Evolutionary conservation across 2,113 vertebrate genomes (phyloP).

Genomic region (Labrus mixtus): DNA sequence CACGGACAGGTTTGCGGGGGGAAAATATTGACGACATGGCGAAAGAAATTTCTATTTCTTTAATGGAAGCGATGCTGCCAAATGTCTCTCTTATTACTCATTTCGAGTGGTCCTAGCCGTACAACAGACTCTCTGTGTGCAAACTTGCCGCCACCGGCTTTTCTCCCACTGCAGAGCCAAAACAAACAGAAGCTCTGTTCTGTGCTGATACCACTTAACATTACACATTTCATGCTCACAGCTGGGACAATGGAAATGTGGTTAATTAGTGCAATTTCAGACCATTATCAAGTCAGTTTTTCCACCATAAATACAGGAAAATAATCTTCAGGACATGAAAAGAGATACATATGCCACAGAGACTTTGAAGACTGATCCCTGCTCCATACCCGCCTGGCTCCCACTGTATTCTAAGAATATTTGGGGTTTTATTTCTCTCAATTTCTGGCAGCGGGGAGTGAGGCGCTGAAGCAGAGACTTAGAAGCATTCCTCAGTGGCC

Average conservation of each 20-base stretch:
- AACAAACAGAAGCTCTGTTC: slow-evolving; percentile 27
- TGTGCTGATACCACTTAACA: slow-evolving; percentile 21
- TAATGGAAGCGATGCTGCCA: slow-evolving; percentile 42
- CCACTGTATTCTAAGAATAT: slow-evolving; percentile 16
- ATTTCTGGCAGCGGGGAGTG: slow-evolving; percentile 11
- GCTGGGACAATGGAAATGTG: not conserved
- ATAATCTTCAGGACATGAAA: not conserved
- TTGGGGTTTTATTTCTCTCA: slow-evolving; percentile 1
- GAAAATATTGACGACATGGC: slow-evolving; percentile 9
- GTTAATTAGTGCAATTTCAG: not conserved
- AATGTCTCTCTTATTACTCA: slow-evolving; percentile 48
- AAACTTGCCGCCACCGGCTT: slow-evolving; percentile 11
- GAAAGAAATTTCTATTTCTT: slow-evolving; percentile 57
- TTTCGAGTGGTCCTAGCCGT: not conserved
- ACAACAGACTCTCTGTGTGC: slow-evolving; percentile 34
- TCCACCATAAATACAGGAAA: not conserved
- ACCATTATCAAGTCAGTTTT: not conserved
- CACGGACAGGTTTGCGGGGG: slow-evolving; percentile 18
- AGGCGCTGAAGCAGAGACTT: slow-evolving; percentile 40
- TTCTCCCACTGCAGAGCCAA: slow-evolving; percentile 10
- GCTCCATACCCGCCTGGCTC: slow-evolving; percentile 10
- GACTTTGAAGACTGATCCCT: not conserved
- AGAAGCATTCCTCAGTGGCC: slow-evolving; percentile 55
- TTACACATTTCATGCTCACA: slow-evolving; percentile 26
- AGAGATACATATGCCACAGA: too few species aligned